phyloP scores from a whole-genome alignment of 1,140 invertebrate genomes.

The Diuraphis noxia region DNA sequence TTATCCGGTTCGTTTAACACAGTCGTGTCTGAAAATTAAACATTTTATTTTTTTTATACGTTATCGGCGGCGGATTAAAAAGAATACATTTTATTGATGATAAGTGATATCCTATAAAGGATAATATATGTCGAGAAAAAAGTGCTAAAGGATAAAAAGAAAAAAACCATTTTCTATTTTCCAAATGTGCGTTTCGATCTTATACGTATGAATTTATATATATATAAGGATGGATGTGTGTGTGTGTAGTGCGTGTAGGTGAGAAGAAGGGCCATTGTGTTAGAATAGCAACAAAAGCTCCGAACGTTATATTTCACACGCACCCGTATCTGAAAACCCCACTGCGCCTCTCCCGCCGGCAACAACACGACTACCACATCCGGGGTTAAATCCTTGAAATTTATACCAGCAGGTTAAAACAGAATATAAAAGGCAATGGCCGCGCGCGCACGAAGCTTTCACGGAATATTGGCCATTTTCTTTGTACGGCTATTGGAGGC shows the following conservation, averaged over 20 bases:
- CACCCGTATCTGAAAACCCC: constrained; percentile 19
- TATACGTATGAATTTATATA: constrained; percentile 16
- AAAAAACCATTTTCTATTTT: constrained; percentile 45
- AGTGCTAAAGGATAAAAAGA: neutral
- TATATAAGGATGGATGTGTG: neutral
- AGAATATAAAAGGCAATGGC: constrained; percentile 51
- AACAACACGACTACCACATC: constrained; percentile 19
- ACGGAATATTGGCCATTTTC: constrained; percentile 52
- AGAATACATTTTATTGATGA: neutral
- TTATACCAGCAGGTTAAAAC: constrained; percentile 53
- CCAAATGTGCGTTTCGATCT: constrained; percentile 31
- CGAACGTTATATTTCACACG: constrained; percentile 51
- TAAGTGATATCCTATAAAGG: constrained; percentile 23
- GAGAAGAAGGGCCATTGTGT: constrained; percentile 36
- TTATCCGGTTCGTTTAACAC: neutral
- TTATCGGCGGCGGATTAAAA: neutral
- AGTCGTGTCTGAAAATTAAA: neutral
- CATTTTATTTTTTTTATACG: constrained; percentile 7
- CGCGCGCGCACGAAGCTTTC: constrained; percentile 31
- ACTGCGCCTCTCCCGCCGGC: neutral
- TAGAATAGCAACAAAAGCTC: constrained; percentile 36
- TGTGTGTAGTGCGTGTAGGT: neutral
- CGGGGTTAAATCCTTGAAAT: constrained; percentile 49
- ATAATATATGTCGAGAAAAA: constrained; percentile 21
- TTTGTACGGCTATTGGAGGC: constrained; percentile 18